phyloP scores from a whole-genome alignment of 2,113 vertebrate species.

The Struthidea cinerea region DNA sequence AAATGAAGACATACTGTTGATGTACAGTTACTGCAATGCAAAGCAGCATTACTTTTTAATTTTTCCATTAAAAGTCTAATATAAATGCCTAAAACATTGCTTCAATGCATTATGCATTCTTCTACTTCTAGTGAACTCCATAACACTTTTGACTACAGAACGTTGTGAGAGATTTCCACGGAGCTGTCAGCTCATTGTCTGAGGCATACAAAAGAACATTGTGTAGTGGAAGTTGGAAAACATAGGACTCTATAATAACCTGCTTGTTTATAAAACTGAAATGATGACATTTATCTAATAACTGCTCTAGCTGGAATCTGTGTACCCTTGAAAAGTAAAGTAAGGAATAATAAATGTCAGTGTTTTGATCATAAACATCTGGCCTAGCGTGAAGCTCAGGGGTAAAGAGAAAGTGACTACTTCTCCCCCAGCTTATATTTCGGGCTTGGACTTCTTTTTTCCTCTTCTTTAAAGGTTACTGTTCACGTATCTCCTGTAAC shows the following conservation, averaged over 20 bases:
- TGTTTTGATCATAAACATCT: not conserved
- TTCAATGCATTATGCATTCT: conserved; percentile 57
- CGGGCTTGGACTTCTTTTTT: not conserved
- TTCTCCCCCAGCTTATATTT: not conserved
- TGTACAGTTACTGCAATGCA: conserved; percentile 51
- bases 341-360: not conserved
- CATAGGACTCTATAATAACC: not conserved
- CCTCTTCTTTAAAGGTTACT: not conserved
- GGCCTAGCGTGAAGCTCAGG: not conserved
- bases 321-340: not conserved
- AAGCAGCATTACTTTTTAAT: conserved; percentile 67
- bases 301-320: not conserved
- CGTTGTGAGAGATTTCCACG: not conserved
- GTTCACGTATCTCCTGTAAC: not conserved
- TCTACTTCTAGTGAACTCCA: not conserved
- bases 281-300: conserved; percentile 40
- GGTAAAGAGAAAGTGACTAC: not conserved
- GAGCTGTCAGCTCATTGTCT: conserved; percentile 54
- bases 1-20: conserved; percentile 62
- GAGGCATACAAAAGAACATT: conserved; percentile 35
- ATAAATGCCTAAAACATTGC: conserved; percentile 52
- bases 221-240: conserved; percentile 30
- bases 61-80: conserved; percentile 63
- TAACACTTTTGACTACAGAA: conserved; percentile 26
- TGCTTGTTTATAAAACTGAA: conserved; percentile 37